Base-by-base conservation (phyloP, 2,888 invertebrate species). In the Xestia xanthographa region DNA sequence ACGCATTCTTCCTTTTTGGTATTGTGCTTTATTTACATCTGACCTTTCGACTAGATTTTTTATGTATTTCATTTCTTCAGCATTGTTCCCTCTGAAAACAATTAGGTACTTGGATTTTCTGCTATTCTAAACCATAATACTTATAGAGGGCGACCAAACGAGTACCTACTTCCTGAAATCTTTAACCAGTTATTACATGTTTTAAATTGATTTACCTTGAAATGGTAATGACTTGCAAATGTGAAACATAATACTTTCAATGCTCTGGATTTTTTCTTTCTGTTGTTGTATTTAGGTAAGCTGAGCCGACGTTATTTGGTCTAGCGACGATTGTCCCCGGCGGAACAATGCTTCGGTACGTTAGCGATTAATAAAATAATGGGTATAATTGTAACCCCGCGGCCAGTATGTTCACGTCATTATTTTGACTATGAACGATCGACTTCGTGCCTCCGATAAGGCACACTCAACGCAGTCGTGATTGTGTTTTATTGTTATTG, bases 371-470 rank as follows among this genome's bases (percentile, higher is more conserved):
- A 95, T 95, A 94, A 94, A 95, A 94, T 94, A 95, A 95, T 95
- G 94, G 91, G 87, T 91, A 92, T 94, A 94, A 95, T 95, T 94
- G 94, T 94, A 92, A 91, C 89, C 87, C 88, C 82, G 87, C 87
- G 90, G 87, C 85, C 85, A 77, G 89, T 89, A 88, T 80, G 90
- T 89, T 89, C 92, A 88, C 93, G 91, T 91, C 91, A 90, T 94
- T 96, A 96, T 96, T 95, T 96, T 95, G 95, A 95, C 96, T 95
- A 95, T 94, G 94, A 93, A 87, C 93, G 92, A 93, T 93, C 91
- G 93, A 88, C 90, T 94, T 92, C 95, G 94, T 95, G 94, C 93
- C 90, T 91, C 89, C 92, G 95, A 96, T 96, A 95, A 96, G 92
- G 94, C 94, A 94, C 93, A 94, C 90, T 90, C 91, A 89, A 89